Evolutionary conservation across 1,140 invertebrate species (phyloP).

Genomic region (Bombyx mori): DNA sequence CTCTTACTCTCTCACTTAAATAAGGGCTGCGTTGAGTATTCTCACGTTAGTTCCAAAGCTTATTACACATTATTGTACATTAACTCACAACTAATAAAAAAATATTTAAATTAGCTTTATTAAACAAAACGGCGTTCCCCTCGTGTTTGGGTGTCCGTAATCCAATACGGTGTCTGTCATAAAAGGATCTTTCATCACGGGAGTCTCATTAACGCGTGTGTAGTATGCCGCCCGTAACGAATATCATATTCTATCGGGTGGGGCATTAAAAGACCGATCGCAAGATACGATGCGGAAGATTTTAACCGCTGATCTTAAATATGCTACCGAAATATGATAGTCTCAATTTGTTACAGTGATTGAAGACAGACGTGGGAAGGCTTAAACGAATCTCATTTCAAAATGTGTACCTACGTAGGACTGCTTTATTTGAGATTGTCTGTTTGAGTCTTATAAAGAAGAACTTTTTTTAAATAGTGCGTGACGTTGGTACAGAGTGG

Average conservation of each 20-base stretch:
- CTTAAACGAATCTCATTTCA: too few relatives aligned
- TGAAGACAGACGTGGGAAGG: background rate
- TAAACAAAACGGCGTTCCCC: constrained; percentile 41
- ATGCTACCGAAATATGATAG: constrained; percentile 50
- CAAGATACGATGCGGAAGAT: constrained; percentile 31
- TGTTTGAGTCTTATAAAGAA: too few relatives aligned
- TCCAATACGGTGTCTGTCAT: constrained; percentile 43
- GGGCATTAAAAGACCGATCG: constrained; percentile 33
- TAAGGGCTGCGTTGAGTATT: constrained; percentile 4
- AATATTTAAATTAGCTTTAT: constrained; percentile 46
- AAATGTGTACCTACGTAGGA: too few relatives aligned
- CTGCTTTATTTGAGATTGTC: too few relatives aligned
- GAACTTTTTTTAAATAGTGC: too few relatives aligned
- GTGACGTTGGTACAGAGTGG: too few relatives aligned
- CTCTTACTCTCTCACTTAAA: too few relatives aligned
- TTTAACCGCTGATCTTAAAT: constrained; percentile 18
- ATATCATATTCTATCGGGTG: constrained; percentile 5
- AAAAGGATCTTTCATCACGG: constrained; percentile 59
- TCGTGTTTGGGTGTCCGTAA: constrained; percentile 34
- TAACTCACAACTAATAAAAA: constrained; percentile 17
- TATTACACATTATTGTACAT: constrained; percentile 10
- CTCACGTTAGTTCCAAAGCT: constrained; percentile 18
- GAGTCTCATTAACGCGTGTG: constrained; percentile 40
- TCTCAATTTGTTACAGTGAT: constrained; percentile 2
- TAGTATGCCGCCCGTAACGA: background rate